Evolutionary conservation across 2,797 vertebrate species (phyloP).

Genomic region (Myotis vivesi): DNA sequence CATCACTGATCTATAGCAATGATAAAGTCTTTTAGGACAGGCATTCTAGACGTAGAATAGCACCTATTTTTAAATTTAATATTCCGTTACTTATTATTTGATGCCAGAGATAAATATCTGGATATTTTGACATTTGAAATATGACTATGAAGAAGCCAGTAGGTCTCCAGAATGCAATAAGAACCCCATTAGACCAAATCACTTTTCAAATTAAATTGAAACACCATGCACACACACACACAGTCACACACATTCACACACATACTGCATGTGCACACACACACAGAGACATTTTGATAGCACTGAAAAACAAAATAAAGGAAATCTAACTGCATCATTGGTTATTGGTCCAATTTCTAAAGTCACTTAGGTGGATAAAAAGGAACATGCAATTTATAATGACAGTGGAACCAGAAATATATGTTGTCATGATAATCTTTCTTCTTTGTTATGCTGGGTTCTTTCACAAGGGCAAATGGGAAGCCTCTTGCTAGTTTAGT

Average conservation of each 20-base stretch:
- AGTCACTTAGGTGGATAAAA: neutral
- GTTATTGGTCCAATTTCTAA: slow-evolving; percentile 15
- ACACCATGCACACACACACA: neutral
- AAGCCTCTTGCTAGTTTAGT: slow-evolving; percentile 4
- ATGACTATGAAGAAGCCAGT: neutral
- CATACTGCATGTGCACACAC: neutral
- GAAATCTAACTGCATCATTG: neutral
- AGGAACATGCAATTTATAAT: neutral
- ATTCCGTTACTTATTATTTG: neutral
- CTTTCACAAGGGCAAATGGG: neutral
- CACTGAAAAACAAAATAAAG: slow-evolving; percentile 13
- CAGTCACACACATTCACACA: neutral
- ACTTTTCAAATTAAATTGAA: slow-evolving; percentile 17
- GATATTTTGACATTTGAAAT: slow-evolving; percentile 13
- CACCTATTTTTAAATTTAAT: neutral
- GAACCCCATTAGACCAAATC: neutral
- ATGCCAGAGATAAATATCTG: neutral
- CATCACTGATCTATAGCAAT: neutral
- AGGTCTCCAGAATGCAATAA: neutral
- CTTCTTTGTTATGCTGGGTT: neutral
- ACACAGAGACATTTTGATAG: neutral
- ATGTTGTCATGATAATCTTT: neutral
- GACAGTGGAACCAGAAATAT: neutral
- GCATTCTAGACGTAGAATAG: neutral
- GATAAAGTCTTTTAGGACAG: neutral